A percentile compares a stretch with the other conserved stretches of the same genome.
phyloP scores from a whole-genome alignment of 2,113 vertebrate species.

The pig (Sus scrofa) region DNA sequence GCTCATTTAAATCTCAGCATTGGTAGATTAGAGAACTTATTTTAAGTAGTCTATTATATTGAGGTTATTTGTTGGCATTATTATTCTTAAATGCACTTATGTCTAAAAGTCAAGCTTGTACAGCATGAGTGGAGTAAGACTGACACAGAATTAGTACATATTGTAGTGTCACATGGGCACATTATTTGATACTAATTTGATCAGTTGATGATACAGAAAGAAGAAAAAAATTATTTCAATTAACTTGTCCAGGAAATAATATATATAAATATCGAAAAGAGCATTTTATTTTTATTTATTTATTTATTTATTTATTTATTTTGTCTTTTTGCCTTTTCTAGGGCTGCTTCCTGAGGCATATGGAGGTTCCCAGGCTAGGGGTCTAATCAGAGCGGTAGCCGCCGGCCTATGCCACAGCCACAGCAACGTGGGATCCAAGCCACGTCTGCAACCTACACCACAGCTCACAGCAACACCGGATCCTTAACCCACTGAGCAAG shows the following conservation, averaged over 20 bases:
- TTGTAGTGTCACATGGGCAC: slow-evolving; percentile 36
- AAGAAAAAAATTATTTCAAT: not conserved
- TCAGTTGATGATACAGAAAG: not conserved
- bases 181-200: slow-evolving; percentile 37
- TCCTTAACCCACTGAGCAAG: too few species aligned
- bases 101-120: slow-evolving; percentile 15
- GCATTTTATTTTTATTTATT: too few species aligned
- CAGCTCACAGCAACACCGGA: too few species aligned
- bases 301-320: too few species aligned
- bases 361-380: too few species aligned
- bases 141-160: not conserved
- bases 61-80: slow-evolving; percentile 7
- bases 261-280: not conserved
- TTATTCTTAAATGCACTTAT: slow-evolving; percentile 15
- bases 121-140: not conserved
- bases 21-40: not conserved
- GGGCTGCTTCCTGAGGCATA: too few species aligned
- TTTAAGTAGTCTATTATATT: slow-evolving; percentile 49
- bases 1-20: not conserved
- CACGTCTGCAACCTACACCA: too few species aligned
- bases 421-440: too few species aligned
- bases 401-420: too few species aligned
- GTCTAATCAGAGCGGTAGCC: too few species aligned
- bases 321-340: too few species aligned
- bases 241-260: not conserved